These are phyloP conservation scores for Sebastes wilsoni DNA, from an alignment of 2,797 vertebrate genomes.

Conservation along the genomic window DNA sequence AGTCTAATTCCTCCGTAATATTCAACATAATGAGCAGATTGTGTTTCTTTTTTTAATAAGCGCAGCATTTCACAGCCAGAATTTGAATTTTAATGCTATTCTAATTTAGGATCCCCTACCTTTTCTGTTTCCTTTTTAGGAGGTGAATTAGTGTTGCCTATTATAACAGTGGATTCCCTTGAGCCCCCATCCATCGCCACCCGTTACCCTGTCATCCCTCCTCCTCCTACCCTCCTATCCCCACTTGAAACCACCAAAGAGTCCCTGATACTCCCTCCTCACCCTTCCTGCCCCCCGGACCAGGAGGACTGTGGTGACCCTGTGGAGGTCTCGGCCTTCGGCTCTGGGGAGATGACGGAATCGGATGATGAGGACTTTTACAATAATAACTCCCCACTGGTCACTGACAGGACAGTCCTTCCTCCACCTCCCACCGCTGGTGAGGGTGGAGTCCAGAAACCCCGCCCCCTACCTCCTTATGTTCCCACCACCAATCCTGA, in stretches of 20 bases:
- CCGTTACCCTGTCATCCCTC: slow-evolving; percentile 91
- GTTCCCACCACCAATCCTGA: slow-evolving; percentile 85
- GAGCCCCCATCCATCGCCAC: slow-evolving; percentile 94
- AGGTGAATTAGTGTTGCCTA: slow-evolving; percentile 98
- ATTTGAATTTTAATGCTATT: slow-evolving; percentile 39
- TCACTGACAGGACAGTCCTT: slow-evolving; percentile 94
- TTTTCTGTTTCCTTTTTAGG: slow-evolving; percentile 87
- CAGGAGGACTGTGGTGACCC: slow-evolving; percentile 96
- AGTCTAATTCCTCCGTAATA: slow-evolving; percentile 32
- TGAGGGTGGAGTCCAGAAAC: slow-evolving; percentile 82
- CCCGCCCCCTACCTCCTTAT: slow-evolving; percentile 81
- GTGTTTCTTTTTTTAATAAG: slow-evolving; percentile 40
- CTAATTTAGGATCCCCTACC: slow-evolving; percentile 78
- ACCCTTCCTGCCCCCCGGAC: slow-evolving; percentile 88
- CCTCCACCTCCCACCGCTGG: slow-evolving; percentile 84
- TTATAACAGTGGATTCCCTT: slow-evolving; percentile 97
- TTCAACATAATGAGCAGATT: slow-evolving; percentile 53
- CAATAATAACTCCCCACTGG: slow-evolving; percentile 90
- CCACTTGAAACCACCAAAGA: slow-evolving; percentile 93
- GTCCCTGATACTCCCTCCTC: slow-evolving; percentile 88
- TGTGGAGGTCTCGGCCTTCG: slow-evolving; percentile 93
- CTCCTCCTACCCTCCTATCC: slow-evolving; percentile 92
- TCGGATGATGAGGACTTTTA: slow-evolving; percentile 97
- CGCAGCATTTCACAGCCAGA: slow-evolving; percentile 28
- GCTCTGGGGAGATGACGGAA: slow-evolving; percentile 94